phyloP scores from a whole-genome alignment of 1,140 invertebrate species.

The Panagrolaimus sp. region DNA sequence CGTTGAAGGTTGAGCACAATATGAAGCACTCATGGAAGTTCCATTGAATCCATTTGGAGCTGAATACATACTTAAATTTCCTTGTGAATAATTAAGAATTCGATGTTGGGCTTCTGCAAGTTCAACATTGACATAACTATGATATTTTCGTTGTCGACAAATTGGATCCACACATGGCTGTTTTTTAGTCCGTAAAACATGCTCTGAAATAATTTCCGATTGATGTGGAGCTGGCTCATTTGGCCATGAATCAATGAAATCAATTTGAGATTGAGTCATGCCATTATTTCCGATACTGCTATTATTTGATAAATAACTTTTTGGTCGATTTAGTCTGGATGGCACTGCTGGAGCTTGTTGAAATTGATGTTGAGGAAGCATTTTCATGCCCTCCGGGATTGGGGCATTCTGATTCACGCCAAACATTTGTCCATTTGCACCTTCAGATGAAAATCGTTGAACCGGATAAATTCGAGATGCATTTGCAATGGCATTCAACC shows the following conservation, averaged over 20 bases:
- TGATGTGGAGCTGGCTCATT: neutral
- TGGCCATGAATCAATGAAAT: neutral
- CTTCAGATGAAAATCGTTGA: slow-evolving; percentile 49
- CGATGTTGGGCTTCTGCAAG: neutral
- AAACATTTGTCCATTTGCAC: slow-evolving; percentile 14
- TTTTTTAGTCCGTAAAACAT: neutral
- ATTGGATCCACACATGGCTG: neutral
- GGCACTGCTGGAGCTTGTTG: neutral
- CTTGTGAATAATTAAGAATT: neutral
- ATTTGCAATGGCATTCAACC: slow-evolving; percentile 31
- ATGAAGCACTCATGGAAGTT: neutral
- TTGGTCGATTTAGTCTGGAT: neutral
- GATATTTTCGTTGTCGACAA: slow-evolving; percentile 32
- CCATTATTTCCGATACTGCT: too few species aligned
- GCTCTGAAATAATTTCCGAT: neutral
- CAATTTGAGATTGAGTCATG: neutral
- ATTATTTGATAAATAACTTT: neutral
- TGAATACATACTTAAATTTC: slow-evolving; percentile 5
- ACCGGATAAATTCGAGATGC: slow-evolving; percentile 40
- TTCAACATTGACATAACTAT: slow-evolving; percentile 50
- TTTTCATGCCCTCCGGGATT: too few species aligned
- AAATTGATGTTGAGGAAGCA: neutral
- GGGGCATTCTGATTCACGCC: neutral
- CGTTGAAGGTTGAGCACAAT: neutral
- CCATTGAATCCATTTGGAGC: neutral